Base-by-base conservation (phyloP, 2,113 vertebrate genomes). In the Silurus glanis region DNA sequence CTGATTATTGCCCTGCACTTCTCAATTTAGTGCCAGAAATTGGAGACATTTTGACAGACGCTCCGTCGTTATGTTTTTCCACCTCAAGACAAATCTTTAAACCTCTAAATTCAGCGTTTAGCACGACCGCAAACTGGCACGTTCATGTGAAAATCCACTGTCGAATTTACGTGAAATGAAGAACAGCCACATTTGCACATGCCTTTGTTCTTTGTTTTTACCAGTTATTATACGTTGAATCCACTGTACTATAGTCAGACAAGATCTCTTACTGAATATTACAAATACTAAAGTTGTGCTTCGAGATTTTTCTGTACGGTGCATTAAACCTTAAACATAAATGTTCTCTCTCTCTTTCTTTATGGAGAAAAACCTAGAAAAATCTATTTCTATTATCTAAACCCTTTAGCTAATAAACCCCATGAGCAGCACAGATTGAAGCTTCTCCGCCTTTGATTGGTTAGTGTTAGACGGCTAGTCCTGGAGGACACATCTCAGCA, bases 1-100 rank as follows among this genome's bases (percentile, higher is more conserved):
- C 49, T 82, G 86, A 89, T 86, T 90, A 88, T 86, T 84, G 87
- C 49, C 13, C 23, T 72, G 75, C 61, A 83, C 75, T 78, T 86
- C 74, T 86, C 51, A 80, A 80, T 85, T 84, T 87, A 83, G 53
- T 13, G 23, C 84, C 6, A 75, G 23, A 66, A 45, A 51, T 61
- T 19, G 25, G 53, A 55, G 21, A 78, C 13, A 78, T 80, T 80
- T 79, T 83, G 84, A 88, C 25, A 72, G 84, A 69, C 74, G 49
- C 53, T 71, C 49, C 78, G 71, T 83, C 61, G n/a, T 82, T 78
- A 64, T 66, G 9, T 21, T 51, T 14, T 37, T 9, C 16, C 19
- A 8, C 21, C 21, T 75, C 23, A 74, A 47, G 16, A 37, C 17
- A 72, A 47, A 72, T 72, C 71, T 12, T 21, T 49, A 51, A 74